Evolutionary conservation across 2,797 vertebrate genomes (phyloP).

Genomic region (Sebastes miniatus): DNA sequence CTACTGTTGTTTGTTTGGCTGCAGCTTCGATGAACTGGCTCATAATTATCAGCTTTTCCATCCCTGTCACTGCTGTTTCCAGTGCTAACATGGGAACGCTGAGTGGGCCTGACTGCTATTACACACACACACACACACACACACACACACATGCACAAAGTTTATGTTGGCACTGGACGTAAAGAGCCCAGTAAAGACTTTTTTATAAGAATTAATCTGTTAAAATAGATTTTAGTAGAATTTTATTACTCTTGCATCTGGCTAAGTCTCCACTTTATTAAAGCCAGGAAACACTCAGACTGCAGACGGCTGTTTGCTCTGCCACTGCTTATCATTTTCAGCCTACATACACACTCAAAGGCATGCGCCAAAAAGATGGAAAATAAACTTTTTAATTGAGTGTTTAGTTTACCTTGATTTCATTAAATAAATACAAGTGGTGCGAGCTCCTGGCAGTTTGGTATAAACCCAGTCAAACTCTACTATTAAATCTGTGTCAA

Average conservation of each 20-base stretch:
- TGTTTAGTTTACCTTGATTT: neutral
- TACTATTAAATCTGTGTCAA: too few species aligned
- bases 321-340: neutral
- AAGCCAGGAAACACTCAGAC: neutral
- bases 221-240: neutral
- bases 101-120: neutral
- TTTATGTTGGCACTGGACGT: neutral
- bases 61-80: neutral
- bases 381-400: neutral
- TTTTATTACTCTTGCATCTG: neutral
- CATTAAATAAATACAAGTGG: neutral
- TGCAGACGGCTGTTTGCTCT: neutral
- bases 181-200: neutral
- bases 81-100: neutral
- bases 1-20: neutral
- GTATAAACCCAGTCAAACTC: too few species aligned
- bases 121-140: neutral
- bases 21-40: neutral
- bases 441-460: neutral
- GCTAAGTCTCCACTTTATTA: neutral
- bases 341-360: neutral
- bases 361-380: too few species aligned
- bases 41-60: neutral
- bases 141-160: neutral
- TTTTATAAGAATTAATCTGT: slow-evolving; percentile 13